These are phyloP conservation scores for Gymnosoma rotundatum DNA, from an alignment of 2,888 invertebrate species.

Conservation along the genomic window DNA sequence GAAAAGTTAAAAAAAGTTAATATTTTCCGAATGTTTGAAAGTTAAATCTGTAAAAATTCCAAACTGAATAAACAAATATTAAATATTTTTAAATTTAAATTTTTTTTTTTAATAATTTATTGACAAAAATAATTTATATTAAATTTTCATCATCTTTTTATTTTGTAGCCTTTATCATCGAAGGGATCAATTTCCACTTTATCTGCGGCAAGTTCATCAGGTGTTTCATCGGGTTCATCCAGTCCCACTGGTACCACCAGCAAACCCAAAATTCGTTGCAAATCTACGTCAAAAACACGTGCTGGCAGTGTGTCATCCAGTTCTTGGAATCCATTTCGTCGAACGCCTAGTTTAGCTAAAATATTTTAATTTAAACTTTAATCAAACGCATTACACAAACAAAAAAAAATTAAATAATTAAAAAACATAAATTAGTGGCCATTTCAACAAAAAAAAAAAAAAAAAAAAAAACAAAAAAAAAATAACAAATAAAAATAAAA, in stretches of 20 bases:
- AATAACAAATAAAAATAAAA: constrained; percentile 21
- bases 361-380: constrained; percentile 76
- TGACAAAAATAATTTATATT: no score
- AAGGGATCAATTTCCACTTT: constrained; percentile 82
- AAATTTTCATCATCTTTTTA: neutral
- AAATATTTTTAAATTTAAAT: no score
- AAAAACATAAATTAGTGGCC: constrained; percentile 71
- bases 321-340: constrained; percentile 82
- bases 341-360: constrained; percentile 82
- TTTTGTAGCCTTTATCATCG: constrained; percentile 80
- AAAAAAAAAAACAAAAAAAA: constrained; percentile 46
- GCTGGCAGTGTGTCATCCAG: constrained; percentile 81
- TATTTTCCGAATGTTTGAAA: no score
- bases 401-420: constrained; percentile 16
- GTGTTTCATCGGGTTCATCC: constrained; percentile 81
- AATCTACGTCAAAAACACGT: constrained; percentile 78
- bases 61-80: no score
- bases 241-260: constrained; percentile 81
- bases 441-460: constrained; percentile 62
- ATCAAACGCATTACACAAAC: constrained; percentile 21
- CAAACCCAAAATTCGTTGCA: constrained; percentile 80
- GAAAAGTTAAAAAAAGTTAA: no score
- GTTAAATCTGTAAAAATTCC: no score
- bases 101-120: no score
- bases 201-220: constrained; percentile 82